Percentiles rank a stretch among this genome's conserved stretches.
phyloP scores from a whole-genome alignment of 2,797 vertebrate genomes.

The Limnodromus scolopaceus region DNA sequence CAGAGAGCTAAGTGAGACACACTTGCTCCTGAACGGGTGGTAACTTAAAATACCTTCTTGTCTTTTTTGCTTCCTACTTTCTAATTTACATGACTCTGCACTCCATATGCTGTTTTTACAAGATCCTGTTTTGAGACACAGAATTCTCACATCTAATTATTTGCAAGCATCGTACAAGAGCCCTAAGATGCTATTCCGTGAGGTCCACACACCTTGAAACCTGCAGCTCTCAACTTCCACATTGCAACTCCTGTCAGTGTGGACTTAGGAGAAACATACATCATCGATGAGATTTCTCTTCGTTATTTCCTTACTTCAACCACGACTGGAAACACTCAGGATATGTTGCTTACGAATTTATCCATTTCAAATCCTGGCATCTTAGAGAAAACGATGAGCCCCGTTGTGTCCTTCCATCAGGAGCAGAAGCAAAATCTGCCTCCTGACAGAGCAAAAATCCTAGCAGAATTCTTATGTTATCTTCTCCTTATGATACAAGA shows the following conservation, averaged over 20 bases:
- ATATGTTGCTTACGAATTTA: not conserved
- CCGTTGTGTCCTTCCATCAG: not conserved
- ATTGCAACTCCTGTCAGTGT: accelerated
- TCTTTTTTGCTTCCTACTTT: slow-evolving; percentile 39
- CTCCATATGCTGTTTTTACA: not conserved
- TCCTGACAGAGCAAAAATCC: not conserved
- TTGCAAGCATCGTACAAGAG: not conserved
- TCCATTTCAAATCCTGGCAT: not conserved
- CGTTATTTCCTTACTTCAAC: not conserved
- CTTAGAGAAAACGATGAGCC: not conserved
- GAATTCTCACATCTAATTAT: not conserved
- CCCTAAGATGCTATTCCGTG: not conserved
- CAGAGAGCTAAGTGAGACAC: not conserved
- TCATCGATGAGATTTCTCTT: not conserved
- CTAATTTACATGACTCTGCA: slow-evolving; percentile 10
- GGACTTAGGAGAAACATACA: not conserved
- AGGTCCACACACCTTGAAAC: not conserved
- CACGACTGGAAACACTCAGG: not conserved
- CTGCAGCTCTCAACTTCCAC: not conserved
- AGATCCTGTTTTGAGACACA: not conserved
- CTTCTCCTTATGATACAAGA: not conserved
- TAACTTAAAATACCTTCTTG: slow-evolving; percentile 42
- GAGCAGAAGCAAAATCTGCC: not conserved
- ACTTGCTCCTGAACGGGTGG: not conserved
- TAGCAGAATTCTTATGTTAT: not conserved